phyloP scores from a whole-genome alignment of 2,113 vertebrate species.

The Pandion haliaetus region DNA sequence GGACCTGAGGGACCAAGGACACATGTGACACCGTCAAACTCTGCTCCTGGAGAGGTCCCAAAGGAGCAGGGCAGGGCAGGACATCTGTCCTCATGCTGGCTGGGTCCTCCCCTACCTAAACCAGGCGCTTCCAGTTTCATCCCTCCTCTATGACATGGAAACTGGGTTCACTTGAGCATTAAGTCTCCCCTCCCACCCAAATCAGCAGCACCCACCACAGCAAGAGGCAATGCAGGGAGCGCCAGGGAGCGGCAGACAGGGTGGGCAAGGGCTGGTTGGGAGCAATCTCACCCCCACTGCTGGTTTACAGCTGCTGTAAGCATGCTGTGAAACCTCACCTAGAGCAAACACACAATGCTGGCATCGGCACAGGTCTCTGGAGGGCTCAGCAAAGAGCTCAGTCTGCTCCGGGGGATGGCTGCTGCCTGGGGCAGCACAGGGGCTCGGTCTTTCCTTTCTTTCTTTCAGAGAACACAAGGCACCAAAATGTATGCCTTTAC shows the following conservation, averaged over 20 bases:
- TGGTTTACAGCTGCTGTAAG: neutral
- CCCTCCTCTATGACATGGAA: neutral
- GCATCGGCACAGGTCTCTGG: neutral
- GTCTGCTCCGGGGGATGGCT: neutral
- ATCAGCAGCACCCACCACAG: neutral
- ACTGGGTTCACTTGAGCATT: neutral
- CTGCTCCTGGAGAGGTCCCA: neutral
- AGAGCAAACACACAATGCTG: neutral
- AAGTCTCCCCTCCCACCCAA: neutral
- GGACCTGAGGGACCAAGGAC: neutral
- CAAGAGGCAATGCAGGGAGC: neutral
- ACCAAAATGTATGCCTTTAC: neutral
- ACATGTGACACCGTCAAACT: neutral
- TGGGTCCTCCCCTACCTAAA: neutral
- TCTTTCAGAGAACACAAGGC: neutral
- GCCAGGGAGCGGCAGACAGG: neutral
- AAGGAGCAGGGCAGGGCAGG: neutral
- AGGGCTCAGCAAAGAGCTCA: neutral
- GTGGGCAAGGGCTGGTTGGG: neutral
- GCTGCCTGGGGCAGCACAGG: neutral
- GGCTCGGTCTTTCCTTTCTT: neutral
- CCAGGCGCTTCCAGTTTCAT: neutral
- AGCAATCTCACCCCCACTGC: neutral
- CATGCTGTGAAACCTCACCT: neutral
- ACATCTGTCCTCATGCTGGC: fast-evolving